Percentiles rank a stretch among this genome's conserved stretches.
These are phyloP conservation scores for Nannoperca australis DNA, from an alignment of 2,797 vertebrate species.

Conservation along the genomic window DNA sequence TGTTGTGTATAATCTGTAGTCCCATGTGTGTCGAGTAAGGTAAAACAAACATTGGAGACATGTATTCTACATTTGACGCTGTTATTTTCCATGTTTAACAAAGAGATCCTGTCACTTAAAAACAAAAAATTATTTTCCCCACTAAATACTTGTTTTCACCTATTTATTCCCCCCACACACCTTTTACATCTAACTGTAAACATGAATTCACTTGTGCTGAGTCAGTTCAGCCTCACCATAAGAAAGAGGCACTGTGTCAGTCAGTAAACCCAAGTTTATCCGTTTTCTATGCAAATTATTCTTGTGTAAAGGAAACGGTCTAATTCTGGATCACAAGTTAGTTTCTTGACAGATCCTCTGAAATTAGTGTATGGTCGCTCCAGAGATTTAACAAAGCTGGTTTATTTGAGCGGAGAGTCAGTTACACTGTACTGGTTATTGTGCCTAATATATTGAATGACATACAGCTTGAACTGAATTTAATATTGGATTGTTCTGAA, in stretches of 20 bases:
- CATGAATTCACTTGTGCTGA: background rate
- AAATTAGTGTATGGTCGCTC: background rate
- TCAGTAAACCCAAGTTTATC: background rate
- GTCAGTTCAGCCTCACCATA: slow-evolving; percentile 10
- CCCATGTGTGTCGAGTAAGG: slow-evolving; percentile 3
- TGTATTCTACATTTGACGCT: slow-evolving; percentile 14
- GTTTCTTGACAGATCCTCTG: background rate
- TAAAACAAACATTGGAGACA: slow-evolving; percentile 13
- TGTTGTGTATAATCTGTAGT: slow-evolving; percentile 24
- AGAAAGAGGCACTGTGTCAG: background rate
- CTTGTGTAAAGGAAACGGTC: background rate
- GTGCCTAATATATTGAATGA: background rate
- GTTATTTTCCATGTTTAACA: slow-evolving; percentile 16
- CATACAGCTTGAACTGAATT: background rate
- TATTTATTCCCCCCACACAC: background rate
- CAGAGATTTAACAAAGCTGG: background rate
- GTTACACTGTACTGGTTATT: background rate
- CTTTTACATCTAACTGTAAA: slow-evolving; percentile 12
- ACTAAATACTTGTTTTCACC: background rate
- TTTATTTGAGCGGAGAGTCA: background rate
- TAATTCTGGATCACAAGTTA: background rate
- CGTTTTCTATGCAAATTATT: background rate
- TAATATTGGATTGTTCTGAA: background rate
- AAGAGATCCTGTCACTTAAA: background rate
- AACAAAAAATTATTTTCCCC: background rate